A percentile compares a stretch with the other conserved stretches of the same genome.
These are phyloP conservation scores for Alcedo atthis DNA, from an alignment of 2,797 vertebrate genomes.

Conservation along the genomic window DNA sequence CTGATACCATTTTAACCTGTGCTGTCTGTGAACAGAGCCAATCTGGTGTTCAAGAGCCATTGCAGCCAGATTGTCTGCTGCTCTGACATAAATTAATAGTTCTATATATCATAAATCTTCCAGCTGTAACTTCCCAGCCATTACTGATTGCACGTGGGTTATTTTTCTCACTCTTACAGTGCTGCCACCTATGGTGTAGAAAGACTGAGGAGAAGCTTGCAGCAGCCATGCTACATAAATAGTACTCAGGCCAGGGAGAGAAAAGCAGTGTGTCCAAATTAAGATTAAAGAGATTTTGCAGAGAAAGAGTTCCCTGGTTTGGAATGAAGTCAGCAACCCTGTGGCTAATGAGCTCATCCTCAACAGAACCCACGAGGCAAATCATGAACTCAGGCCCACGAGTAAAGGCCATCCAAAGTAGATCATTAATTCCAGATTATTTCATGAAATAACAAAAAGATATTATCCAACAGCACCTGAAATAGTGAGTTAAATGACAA, in stretches of 20 bases:
- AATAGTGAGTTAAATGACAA: not conserved
- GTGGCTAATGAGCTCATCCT: slow-evolving; percentile 17
- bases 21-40: not conserved
- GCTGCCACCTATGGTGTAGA: not conserved
- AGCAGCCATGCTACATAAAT: not conserved
- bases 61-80: not conserved
- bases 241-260: not conserved
- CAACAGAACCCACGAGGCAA: not conserved
- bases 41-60: not conserved
- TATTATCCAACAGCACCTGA: not conserved
- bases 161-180: not conserved
- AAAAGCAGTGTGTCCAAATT: not conserved
- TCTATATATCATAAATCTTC: not conserved
- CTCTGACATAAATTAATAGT: not conserved
- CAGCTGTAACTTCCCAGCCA: not conserved
- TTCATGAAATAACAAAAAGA: not conserved
- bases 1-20: not conserved
- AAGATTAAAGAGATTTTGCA: slow-evolving; percentile 9
- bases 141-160: not conserved
- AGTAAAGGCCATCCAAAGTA: not conserved
- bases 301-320: not conserved
- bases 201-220: not conserved
- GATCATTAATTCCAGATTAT: not conserved
- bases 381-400: not conserved
- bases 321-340: slow-evolving; percentile 19